Conservation (phyloP, 2,888 invertebrate genomes). For the Drosophila longiperda region DNA sequence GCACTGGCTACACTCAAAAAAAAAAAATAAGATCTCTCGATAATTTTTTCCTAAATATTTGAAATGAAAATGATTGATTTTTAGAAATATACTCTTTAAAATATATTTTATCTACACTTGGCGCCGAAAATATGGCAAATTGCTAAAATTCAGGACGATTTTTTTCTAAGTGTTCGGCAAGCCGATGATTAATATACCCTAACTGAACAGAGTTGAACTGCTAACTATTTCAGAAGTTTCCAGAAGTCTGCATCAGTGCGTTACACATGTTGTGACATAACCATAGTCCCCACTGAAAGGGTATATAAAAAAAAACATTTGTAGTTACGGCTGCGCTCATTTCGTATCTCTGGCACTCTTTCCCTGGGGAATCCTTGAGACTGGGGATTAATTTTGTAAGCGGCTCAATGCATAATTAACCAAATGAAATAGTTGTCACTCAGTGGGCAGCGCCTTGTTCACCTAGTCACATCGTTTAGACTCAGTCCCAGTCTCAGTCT, state of each 20-base stretch:
- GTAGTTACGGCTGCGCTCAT: neutral
- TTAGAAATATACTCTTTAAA: neutral
- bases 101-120: too few species aligned
- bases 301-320: slow-evolving; percentile 15
- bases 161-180: neutral
- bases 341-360: neutral
- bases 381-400: slow-evolving; percentile 70
- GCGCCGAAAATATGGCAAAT: neutral
- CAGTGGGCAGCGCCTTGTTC: neutral
- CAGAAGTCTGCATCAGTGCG: neutral
- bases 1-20: neutral
- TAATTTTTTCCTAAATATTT: neutral
- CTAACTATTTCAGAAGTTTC: neutral
- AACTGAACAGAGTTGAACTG: neutral
- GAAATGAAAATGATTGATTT: neutral
- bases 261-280: neutral
- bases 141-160: neutral
- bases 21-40: too few species aligned
- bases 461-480: neutral
- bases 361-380: slow-evolving; percentile 34
- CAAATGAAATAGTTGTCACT: slow-evolving; percentile 50
- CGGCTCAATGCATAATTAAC: slow-evolving; percentile 74
- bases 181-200: neutral
- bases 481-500: neutral
- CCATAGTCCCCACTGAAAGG: neutral